Percentiles rank a stretch among this genome's conserved stretches.
phyloP scores from a whole-genome alignment of 1,140 invertebrate species.

The Drosophila kikkawai region DNA sequence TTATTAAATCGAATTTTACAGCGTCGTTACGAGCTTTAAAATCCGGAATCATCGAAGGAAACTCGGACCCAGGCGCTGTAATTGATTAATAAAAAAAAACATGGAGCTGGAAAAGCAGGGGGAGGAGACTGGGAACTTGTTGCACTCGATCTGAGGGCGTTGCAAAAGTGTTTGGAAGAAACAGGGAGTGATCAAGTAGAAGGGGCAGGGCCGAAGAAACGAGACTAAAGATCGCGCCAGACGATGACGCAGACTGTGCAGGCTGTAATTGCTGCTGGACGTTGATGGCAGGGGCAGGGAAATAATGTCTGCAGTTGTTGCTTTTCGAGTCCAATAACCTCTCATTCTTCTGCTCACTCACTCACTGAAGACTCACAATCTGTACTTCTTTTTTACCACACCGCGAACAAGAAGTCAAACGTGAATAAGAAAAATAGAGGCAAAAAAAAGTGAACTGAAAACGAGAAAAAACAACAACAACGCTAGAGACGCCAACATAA shows the following conservation, averaged over 20 bases:
- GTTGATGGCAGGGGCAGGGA: slow-evolving; percentile 16
- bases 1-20: slow-evolving; percentile 10
- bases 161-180: slow-evolving; percentile 7
- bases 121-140: slow-evolving; percentile 19
- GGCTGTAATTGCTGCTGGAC: slow-evolving; percentile 32
- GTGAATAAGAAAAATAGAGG: slow-evolving; percentile 20
- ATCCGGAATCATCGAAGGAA: background rate
- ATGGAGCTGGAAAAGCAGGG: background rate
- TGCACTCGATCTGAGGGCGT: slow-evolving; percentile 31
- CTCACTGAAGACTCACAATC: slow-evolving; percentile 13
- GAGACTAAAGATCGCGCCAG: slow-evolving; percentile 46
- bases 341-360: slow-evolving; percentile 13
- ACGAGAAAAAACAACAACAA: slow-evolving; percentile 10
- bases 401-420: slow-evolving; percentile 28
- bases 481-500: slow-evolving; percentile 7
- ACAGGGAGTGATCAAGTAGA: background rate
- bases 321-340: slow-evolving; percentile 49
- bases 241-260: slow-evolving; percentile 49
- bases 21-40: background rate
- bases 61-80: background rate
- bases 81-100: slow-evolving; percentile 30
- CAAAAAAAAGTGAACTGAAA: slow-evolving; percentile 37
- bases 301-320: slow-evolving; percentile 27
- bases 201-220: slow-evolving; percentile 3
- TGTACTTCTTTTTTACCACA: background rate